Percentiles rank a stretch among this genome's conserved stretches.
phyloP scores from a whole-genome alignment of 2,797 vertebrate genomes.

The Muscicapa striata region DNA sequence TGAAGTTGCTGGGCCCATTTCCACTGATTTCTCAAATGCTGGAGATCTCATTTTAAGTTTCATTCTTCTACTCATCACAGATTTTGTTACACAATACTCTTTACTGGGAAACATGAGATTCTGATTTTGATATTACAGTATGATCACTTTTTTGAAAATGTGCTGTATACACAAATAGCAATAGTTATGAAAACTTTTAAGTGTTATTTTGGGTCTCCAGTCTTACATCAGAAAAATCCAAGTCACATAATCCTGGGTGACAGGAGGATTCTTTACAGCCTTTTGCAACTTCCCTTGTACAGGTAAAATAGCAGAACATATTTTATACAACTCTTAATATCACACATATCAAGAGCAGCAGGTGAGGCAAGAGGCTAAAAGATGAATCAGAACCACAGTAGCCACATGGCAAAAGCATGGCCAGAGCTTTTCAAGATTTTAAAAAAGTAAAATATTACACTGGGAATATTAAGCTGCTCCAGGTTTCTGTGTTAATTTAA shows the following conservation, averaged over 20 bases:
- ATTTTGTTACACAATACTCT: not conserved
- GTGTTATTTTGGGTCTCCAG: not conserved
- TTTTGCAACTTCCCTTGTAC: not conserved
- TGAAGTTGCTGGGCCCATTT: not conserved
- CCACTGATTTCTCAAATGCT: not conserved
- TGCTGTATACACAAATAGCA: not conserved
- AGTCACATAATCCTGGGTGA: slow-evolving; percentile 1
- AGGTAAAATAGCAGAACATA: slow-evolving; percentile 10
- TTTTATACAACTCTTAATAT: slow-evolving; percentile 18
- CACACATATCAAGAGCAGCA: not conserved
- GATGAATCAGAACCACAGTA: not conserved
- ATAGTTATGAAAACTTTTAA: not conserved
- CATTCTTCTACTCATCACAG: not conserved
- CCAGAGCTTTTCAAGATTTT: slow-evolving; percentile 14
- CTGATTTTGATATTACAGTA: not conserved
- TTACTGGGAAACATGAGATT: not conserved
- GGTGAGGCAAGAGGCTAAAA: not conserved
- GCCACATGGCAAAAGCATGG: not conserved
- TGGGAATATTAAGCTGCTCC: slow-evolving; percentile 40
- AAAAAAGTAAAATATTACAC: not conserved
- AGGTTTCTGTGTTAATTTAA: slow-evolving; percentile 57
- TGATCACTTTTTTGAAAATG: not conserved
- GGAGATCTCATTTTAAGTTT: not conserved
- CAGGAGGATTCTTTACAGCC: not conserved
- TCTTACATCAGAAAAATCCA: not conserved